Percentiles rank a stretch among this genome's conserved stretches.
phyloP scores from a whole-genome alignment of 2,888 invertebrate genomes.

The Torymus auratus region DNA sequence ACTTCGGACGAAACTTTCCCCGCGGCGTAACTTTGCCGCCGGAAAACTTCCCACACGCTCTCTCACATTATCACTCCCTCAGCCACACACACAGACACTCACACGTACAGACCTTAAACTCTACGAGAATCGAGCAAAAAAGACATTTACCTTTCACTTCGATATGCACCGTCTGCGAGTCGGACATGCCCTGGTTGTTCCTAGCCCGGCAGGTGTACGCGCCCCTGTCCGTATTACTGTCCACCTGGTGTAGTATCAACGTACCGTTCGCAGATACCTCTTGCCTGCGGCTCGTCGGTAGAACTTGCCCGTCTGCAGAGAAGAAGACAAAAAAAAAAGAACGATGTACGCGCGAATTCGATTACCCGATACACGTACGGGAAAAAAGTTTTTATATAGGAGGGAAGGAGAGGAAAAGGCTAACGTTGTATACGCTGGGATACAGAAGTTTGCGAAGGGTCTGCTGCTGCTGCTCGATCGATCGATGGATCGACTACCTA shows the following conservation, averaged over 20 bases:
- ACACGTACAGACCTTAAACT: too few species aligned
- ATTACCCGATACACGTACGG: constrained; percentile 20
- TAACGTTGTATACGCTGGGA: neutral
- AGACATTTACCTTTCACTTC: constrained; percentile 77
- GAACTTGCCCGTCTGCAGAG: constrained; percentile 85
- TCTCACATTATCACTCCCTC: too few species aligned
- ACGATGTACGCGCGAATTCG: constrained; percentile 26
- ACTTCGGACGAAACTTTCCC: too few species aligned
- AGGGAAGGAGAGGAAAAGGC: neutral
- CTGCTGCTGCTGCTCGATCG: too few species aligned
- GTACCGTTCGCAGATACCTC: constrained; percentile 92
- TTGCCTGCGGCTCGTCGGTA: constrained; percentile 92
- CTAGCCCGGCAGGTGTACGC: constrained; percentile 93
- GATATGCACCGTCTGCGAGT: constrained; percentile 79
- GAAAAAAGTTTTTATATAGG: neutral
- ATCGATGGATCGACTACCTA: too few species aligned
- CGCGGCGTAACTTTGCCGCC: too few species aligned
- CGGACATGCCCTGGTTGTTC: constrained; percentile 88
- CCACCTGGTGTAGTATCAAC: constrained; percentile 90
- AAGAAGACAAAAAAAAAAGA: neutral
- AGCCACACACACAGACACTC: too few species aligned
- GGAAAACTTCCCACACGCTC: too few species aligned
- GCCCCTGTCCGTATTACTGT: constrained; percentile 90
- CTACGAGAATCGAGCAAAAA: too few species aligned
- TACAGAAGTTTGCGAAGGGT: neutral